phyloP scores from a whole-genome alignment of 1,140 invertebrate genomes.

The Chelonus insularis region DNA sequence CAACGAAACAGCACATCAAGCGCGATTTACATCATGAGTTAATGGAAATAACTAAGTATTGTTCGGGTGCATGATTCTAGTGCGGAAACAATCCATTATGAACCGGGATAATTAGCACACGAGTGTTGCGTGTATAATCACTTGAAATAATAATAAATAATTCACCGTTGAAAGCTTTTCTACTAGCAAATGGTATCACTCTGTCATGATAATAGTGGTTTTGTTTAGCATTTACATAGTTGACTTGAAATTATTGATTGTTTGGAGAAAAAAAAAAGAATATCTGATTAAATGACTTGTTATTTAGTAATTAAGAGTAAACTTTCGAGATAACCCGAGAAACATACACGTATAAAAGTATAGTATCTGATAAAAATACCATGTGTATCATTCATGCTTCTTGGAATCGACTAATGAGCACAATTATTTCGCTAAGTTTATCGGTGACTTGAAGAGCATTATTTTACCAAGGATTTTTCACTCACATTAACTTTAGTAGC shows the following conservation, averaged over 20 bases:
- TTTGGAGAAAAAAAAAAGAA: background rate
- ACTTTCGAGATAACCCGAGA: background rate
- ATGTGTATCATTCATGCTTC: slow-evolving; percentile 13
- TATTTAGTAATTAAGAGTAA: background rate
- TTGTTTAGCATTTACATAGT: background rate
- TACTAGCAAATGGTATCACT: background rate
- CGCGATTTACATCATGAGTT: slow-evolving; percentile 35
- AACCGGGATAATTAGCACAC: slow-evolving; percentile 52
- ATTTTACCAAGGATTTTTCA: background rate
- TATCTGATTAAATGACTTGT: background rate
- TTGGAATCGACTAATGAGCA: slow-evolving; percentile 8
- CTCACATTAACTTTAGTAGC: slow-evolving; percentile 5
- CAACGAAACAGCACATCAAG: slow-evolving; percentile 35
- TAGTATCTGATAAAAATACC: background rate
- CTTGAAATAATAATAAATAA: slow-evolving; percentile 46
- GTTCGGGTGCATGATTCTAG: slow-evolving; percentile 44
- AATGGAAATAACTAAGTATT: slow-evolving; percentile 55
- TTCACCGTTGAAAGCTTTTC: background rate
- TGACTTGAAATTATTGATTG: slow-evolving; percentile 1
- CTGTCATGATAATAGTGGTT: background rate
- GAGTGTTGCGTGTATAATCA: slow-evolving; percentile 48
- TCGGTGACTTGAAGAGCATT: background rate
- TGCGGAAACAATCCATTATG: slow-evolving; percentile 54
- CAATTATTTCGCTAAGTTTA: slow-evolving; percentile 5
- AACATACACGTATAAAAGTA: too few relatives aligned